Conservation (phyloP, 2,888 invertebrate genomes). For the Rhimphoctona megacephalus region DNA sequence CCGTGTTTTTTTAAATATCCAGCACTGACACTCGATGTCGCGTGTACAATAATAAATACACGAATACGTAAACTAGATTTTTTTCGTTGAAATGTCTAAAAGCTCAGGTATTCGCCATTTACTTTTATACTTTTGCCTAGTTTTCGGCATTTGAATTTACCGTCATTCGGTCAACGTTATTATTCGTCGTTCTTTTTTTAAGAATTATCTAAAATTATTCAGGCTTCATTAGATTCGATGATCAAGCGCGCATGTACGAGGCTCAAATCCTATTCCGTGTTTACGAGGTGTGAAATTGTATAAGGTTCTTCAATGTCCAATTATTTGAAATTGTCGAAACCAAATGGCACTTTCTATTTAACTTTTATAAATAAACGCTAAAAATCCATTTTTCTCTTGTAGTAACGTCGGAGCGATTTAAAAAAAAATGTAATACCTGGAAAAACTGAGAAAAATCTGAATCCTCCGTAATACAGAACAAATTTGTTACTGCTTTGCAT, state of each 20-base stretch:
- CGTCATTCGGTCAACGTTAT: not conserved
- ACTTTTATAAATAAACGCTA: not conserved
- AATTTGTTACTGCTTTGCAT: not conserved
- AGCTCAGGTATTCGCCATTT: not conserved
- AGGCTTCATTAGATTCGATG: too few species aligned
- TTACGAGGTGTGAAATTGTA: too few species aligned
- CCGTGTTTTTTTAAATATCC: constrained; percentile 37
- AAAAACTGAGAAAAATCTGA: not conserved
- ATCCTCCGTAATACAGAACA: not conserved
- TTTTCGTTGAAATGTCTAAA: not conserved
- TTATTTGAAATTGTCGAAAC: not conserved
- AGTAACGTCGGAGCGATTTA: not conserved
- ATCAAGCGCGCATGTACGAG: too few species aligned
- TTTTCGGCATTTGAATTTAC: not conserved
- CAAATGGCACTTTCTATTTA: not conserved
- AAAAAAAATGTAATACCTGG: not conserved
- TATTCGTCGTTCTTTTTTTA: too few species aligned
- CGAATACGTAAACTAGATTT: not conserved
- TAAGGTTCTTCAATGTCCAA: not conserved
- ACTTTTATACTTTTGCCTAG: not conserved
- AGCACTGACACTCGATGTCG: constrained; percentile 1
- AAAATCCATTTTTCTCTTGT: not conserved
- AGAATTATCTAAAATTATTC: not conserved
- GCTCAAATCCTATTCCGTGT: too few species aligned
- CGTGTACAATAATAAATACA: constrained; percentile 30